Conservation (phyloP, 2,113 vertebrate species). For the Crotalus viridis region DNA sequence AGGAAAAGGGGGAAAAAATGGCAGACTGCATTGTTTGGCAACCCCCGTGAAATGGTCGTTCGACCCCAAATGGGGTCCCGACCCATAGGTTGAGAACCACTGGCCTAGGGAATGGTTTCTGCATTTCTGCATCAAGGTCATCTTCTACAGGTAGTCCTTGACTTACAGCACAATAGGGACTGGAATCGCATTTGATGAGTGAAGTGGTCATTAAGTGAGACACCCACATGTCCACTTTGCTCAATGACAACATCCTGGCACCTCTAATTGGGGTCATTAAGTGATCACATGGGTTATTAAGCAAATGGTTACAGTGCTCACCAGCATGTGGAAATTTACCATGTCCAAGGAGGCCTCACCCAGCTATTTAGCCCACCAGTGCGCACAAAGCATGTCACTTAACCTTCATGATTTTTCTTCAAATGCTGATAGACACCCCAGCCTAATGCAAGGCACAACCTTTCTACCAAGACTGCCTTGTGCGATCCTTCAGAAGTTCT, state of each 20-base stretch:
- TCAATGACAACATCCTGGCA: neutral
- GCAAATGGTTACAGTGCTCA: neutral
- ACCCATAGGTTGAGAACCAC: no score
- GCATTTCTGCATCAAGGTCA: no score
- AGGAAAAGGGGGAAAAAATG: no score
- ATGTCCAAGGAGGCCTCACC: neutral
- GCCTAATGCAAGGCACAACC: neutral
- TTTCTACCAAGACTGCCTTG: neutral
- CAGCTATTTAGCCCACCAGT: neutral
- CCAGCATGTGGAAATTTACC: neutral
- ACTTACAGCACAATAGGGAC: no score
- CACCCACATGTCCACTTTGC: neutral
- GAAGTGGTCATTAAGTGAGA: neutral
- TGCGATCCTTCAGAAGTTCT: neutral
- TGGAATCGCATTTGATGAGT: neutral
- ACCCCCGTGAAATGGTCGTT: no score
- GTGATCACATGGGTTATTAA: neutral
- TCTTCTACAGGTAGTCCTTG: no score
- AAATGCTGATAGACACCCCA: neutral
- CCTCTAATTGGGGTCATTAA: neutral
- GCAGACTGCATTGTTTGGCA: no score
- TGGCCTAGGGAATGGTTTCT: neutral
- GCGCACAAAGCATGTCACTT: neutral
- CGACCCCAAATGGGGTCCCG: no score
- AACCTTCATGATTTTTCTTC: neutral